Base-by-base conservation (phyloP, 1,140 invertebrate species). In the Drosophila nikananu region DNA sequence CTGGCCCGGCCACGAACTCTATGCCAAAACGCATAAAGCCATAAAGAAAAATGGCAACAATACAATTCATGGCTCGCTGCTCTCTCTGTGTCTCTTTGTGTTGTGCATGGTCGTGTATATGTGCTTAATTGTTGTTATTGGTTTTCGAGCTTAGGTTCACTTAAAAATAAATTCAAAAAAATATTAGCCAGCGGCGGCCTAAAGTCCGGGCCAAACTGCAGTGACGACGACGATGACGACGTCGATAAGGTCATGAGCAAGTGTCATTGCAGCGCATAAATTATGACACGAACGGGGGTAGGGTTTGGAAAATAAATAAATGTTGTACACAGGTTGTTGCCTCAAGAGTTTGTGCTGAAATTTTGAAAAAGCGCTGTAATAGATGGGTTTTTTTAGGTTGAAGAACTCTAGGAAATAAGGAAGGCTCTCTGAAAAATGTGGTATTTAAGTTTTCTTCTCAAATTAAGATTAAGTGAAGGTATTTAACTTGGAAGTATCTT, bases 1-100 rank as follows among this genome's bases (percentile, higher is more conserved):
- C 49, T 30, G 51, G 51, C 58, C 48, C 2, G 51, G 44, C 58
- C 57, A 49, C 52, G 63, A 74, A 62, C 77, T 87, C 83, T 89
- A 81, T 90, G 86, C 81, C 86, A 86, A 90, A 89, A 90, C 86
- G 86, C 86, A 90, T 90, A 91, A 90, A 90, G 67, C 86, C 86
- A 86, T 91, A 91, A 90, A 90, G 86, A 91, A 90, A 90, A 86
- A 90, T 90, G 84, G 86, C 84, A 90, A 90, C 86, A 90, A 82
- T 86, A 82, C 86, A 82, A 77, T 82, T 76, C 81, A 72, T 77
- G 68, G 48, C 51, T 55, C 63, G 23, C 25, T 63, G 23, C 25
- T 63, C n/a, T 64, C 37, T 9, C 13, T 23, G 44, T 23, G 44
- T 48, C 32, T 39, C 15, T 61, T n/a, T n/a, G n/a, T 64, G 66